phyloP scores from a whole-genome alignment of 2,797 vertebrate species.

The Urosaurus nigricauda region DNA sequence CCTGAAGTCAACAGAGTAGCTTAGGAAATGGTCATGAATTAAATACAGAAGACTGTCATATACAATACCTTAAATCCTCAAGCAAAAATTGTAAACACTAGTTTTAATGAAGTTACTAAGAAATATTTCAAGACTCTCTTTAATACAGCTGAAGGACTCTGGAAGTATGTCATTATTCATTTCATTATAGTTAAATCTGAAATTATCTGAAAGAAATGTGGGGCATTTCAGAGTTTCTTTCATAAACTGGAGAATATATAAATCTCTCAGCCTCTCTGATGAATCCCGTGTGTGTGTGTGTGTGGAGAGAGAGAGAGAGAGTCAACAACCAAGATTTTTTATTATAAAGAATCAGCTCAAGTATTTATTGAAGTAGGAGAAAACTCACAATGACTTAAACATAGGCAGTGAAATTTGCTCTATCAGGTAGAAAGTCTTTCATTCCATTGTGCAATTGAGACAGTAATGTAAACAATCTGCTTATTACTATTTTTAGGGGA shows the following conservation, averaged over 20 bases:
- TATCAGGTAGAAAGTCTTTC: constrained; percentile 48
- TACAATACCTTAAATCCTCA: constrained; percentile 37
- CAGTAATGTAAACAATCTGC: constrained; percentile 49
- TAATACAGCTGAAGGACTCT: constrained; percentile 35
- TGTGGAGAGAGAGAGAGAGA: neutral
- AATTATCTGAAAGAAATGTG: constrained; percentile 42
- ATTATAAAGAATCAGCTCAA: constrained; percentile 45
- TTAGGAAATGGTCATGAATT: constrained; percentile 15
- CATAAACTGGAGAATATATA: constrained; percentile 52
- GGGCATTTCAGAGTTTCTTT: constrained; percentile 54
- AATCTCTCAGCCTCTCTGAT: constrained; percentile 4
- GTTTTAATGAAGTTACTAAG: constrained; percentile 49
- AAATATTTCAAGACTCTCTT: constrained; percentile 38
- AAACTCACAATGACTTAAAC: constrained; percentile 23
- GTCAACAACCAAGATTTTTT: constrained; percentile 39
- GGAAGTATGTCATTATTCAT: constrained; percentile 17
- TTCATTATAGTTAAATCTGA: neutral
- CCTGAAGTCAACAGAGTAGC: neutral
- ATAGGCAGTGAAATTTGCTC: constrained; percentile 28
- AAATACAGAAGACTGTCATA: neutral
- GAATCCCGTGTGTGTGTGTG: constrained; percentile 28
- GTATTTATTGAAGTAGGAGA: constrained; percentile 48
- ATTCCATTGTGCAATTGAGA: constrained; percentile 36
- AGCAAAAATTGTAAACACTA: constrained; percentile 35
- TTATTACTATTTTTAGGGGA: constrained; percentile 55